Evolutionary conservation across 2,888 invertebrate genomes (phyloP), one percentile per base, ranked within the genome.

Genomic region (Drosophila helvetica): DNA sequence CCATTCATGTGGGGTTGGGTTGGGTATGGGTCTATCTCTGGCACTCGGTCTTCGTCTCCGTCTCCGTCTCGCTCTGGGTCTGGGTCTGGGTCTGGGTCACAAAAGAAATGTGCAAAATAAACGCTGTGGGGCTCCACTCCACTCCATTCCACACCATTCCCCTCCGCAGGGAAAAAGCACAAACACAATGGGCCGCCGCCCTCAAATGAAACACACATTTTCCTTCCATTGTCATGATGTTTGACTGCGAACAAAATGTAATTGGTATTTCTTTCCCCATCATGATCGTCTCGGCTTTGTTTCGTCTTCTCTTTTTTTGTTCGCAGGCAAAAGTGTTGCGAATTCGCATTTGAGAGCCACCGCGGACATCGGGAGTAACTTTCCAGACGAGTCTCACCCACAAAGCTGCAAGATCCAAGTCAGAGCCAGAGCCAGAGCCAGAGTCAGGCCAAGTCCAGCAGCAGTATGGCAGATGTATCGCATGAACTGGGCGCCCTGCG

Each of bases 401-500:
- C 38, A 61, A 72, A 78, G 59, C 73, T 71, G 69, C 75, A 73
- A 70, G 58, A 54, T 54, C 54, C 72, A 58, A 63, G 58, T 38
- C 17, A 55, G 46, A 51, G 17, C 22, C 50, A 51, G 56, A n/a
- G n/a, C n/a, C n/a, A n/a, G n/a, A n/a, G 58, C 43, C 17, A 55
- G 46, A 51, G 17, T 30, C 50, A 51, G 56, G 17, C 67, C 61
- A 80, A 53, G 57, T 62, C 69, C 57, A 73, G 55, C 56, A 78
- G 54, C 52, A 86, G 75, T 76, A 92, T 92, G 92, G 85, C 91
- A 70, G 92, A 92, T 81, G 92, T 92, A 74, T 91, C 91, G 66
- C 92, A 92, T 80, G 92, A 92, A 80, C 81, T 92, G 70, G 91
- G 90, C 58, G 86, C 92, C 48, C 77, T 92, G 65, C 90, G 92